Evolutionary conservation across 2,888 invertebrate genomes (phyloP).

Genomic region (Gnatocerus cornutus): DNA sequence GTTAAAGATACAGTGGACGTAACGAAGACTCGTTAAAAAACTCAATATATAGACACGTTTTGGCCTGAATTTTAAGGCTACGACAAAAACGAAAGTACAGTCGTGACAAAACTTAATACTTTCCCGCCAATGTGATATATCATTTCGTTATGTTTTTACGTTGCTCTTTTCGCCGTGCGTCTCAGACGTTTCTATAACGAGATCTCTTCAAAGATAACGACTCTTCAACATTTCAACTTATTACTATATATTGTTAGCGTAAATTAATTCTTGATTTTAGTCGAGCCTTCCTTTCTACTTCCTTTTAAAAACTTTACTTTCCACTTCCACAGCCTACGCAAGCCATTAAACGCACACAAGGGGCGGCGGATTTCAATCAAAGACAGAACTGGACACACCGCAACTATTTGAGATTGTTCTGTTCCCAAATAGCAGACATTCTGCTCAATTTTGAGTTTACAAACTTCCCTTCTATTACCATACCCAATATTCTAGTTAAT

Average conservation of each 20-base stretch:
- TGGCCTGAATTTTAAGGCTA: slow-evolving; percentile 52
- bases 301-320: slow-evolving; percentile 16
- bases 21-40: too few species aligned
- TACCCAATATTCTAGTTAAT: background rate
- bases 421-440: background rate
- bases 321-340: background rate
- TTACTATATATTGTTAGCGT: slow-evolving; percentile 42
- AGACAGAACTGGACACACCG: slow-evolving; percentile 19
- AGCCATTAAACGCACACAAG: slow-evolving; percentile 24
- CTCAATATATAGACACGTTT: slow-evolving; percentile 46
- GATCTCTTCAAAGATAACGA: slow-evolving; percentile 38
- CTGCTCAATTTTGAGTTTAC: background rate
- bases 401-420: slow-evolving; percentile 14
- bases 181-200: slow-evolving; percentile 44
- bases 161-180: slow-evolving; percentile 34
- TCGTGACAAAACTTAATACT: slow-evolving; percentile 55
- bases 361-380: slow-evolving; percentile 22
- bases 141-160: slow-evolving; percentile 51
- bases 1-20: too few species aligned
- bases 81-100: slow-evolving; percentile 51
- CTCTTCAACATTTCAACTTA: slow-evolving; percentile 42
- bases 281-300: slow-evolving; percentile 12
- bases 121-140: slow-evolving; percentile 52
- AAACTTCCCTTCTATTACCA: background rate
- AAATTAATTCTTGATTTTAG: slow-evolving; percentile 38